Percentiles rank a stretch among this genome's conserved stretches.
Conservation (phyloP, 2,113 vertebrate genomes). For the Speoplatyrhinus poulsoni region DNA sequence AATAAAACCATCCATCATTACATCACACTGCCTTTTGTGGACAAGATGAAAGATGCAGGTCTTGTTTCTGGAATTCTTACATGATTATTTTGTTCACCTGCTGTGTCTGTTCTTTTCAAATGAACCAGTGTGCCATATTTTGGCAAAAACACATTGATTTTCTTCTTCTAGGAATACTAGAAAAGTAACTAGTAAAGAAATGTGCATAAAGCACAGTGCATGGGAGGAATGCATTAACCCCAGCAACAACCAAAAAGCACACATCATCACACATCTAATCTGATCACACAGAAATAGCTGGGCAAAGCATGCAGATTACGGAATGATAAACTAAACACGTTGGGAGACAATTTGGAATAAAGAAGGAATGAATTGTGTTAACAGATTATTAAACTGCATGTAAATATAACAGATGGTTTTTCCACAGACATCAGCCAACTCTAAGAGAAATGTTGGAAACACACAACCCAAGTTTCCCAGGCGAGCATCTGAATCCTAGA, state of each 20-base stretch:
- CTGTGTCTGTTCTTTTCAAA: not conserved
- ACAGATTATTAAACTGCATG: not conserved
- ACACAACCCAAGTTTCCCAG: slow-evolving; percentile 46
- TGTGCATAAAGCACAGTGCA: too few species aligned
- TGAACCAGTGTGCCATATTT: too few species aligned
- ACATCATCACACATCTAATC: not conserved
- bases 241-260: too few species aligned
- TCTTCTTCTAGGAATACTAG: too few species aligned
- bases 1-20: slow-evolving; percentile 45
- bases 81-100: slow-evolving; percentile 49
- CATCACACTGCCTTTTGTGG: slow-evolving; percentile 35
- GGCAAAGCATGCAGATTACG: too few species aligned
- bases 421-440: not conserved
- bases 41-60: not conserved
- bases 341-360: not conserved
- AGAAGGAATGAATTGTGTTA: not conserved
- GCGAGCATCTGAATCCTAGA: slow-evolving; percentile 25
- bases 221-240: too few species aligned
- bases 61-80: slow-evolving; percentile 35
- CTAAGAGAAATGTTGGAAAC: slow-evolving; percentile 11
- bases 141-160: too few species aligned
- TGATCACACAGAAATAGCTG: not conserved
- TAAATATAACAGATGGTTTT: not conserved
- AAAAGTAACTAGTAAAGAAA: too few species aligned
- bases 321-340: too few species aligned